Percentiles rank a stretch among this genome's conserved stretches.
Conservation (phyloP, 1,140 invertebrate species). For the Paralvinella palmiformis region DNA sequence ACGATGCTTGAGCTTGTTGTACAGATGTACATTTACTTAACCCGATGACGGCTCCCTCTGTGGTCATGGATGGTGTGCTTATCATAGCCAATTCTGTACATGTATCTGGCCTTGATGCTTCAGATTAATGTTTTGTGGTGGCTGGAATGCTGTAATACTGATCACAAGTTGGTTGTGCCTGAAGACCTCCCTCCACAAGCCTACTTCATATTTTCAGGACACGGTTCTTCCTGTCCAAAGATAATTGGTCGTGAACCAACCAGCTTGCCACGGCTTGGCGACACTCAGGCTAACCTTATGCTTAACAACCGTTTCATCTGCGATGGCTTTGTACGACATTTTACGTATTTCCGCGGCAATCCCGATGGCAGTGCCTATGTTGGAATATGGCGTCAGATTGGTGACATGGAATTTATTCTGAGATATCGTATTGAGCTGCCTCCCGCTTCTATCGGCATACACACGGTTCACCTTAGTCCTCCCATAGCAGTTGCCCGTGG, state of each 20-base stretch:
- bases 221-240: slow-evolving; percentile 26
- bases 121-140: not conserved
- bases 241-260: slow-evolving; percentile 31
- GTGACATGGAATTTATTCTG: slow-evolving; percentile 29
- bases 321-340: slow-evolving; percentile 30
- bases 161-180: not conserved
- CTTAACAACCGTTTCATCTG: slow-evolving; percentile 41
- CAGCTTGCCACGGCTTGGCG: slow-evolving; percentile 28
- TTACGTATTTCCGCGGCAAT: slow-evolving; percentile 35
- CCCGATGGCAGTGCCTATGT: slow-evolving; percentile 26
- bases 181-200: not conserved
- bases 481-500: slow-evolving; percentile 32
- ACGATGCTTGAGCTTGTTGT: too few relatives aligned
- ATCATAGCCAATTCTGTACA: not conserved
- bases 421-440: slow-evolving; percentile 29
- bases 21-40: too few relatives aligned
- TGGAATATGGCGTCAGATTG: slow-evolving; percentile 32
- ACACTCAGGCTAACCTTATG: slow-evolving; percentile 35
- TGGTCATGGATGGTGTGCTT: not conserved
- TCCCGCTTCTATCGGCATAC: slow-evolving; percentile 28
- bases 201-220: not conserved
- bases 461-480: slow-evolving; percentile 17
- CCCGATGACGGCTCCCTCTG: not conserved
- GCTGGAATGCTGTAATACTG: too few relatives aligned
- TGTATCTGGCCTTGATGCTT: not conserved